These are phyloP conservation scores for Drosophila mojavensis DNA, from an alignment of 1,140 invertebrate genomes.

Conservation along the genomic window DNA sequence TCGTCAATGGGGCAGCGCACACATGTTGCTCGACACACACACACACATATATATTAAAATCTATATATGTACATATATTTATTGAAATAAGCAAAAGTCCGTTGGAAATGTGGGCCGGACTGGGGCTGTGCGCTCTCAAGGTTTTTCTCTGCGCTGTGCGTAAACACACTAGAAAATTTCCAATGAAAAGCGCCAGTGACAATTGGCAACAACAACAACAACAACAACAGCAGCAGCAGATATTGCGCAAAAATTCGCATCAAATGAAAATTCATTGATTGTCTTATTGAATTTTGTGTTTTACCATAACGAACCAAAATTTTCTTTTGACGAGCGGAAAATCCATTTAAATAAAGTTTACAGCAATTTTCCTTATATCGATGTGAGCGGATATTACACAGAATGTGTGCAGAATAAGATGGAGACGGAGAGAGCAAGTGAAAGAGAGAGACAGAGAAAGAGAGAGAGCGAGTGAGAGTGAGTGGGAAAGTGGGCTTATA, in stretches of 20 bases:
- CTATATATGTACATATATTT: constrained; percentile 6
- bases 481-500: background rate
- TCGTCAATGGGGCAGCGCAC: constrained; percentile 53
- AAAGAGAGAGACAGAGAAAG: background rate
- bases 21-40: constrained; percentile 27
- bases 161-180: constrained; percentile 37
- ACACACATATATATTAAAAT: background rate
- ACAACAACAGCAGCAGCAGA: constrained; percentile 26
- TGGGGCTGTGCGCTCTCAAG: constrained; percentile 23
- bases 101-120: constrained; percentile 29
- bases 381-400: background rate
- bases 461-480: too few relatives aligned
- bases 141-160: constrained; percentile 33
- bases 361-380: constrained; percentile 8
- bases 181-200: constrained; percentile 44
- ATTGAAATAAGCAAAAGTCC: constrained; percentile 25
- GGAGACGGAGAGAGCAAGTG: background rate
- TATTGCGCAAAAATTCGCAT: constrained; percentile 68
- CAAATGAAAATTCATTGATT: constrained; percentile 78
- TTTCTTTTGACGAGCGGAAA: constrained; percentile 31
- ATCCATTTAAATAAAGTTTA: constrained; percentile 44
- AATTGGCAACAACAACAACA: constrained; percentile 24
- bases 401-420: background rate
- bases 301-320: constrained; percentile 23
- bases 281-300: constrained; percentile 68